Evolutionary conservation across 2,797 vertebrate genomes (phyloP).

Genomic region (Chelmon rostratus): DNA sequence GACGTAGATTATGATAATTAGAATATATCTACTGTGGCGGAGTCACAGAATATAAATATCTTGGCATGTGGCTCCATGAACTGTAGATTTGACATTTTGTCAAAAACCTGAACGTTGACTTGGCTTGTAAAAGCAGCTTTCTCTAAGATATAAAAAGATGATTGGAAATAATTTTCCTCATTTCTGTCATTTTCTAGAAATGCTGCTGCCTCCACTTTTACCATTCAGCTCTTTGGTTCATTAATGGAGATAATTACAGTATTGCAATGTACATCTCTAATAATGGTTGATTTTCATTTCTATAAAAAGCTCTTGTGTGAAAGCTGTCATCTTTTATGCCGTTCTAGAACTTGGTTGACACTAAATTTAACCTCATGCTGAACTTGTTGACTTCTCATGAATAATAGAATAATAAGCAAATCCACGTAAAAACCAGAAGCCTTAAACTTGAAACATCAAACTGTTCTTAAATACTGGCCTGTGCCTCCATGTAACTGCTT

Average conservation of each 20-base stretch:
- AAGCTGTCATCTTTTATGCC: slow-evolving; percentile 2
- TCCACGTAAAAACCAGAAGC: neutral
- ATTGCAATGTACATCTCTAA: neutral
- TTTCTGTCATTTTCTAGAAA: slow-evolving; percentile 15
- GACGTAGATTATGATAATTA: neutral
- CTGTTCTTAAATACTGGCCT: neutral
- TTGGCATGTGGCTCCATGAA: neutral
- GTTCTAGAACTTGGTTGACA: neutral
- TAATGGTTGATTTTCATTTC: slow-evolving; percentile 18
- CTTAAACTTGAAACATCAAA: neutral
- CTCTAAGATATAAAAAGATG: neutral
- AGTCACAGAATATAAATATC: neutral
- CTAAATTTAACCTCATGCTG: neutral
- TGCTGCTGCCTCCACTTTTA: slow-evolving; percentile 24
- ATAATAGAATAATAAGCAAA: neutral
- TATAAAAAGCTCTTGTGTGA: neutral
- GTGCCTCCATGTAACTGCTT: neutral
- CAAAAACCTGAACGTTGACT: neutral
- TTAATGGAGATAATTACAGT: slow-evolving; percentile 35
- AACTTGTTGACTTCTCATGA: neutral
- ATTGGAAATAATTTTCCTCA: slow-evolving; percentile 7
- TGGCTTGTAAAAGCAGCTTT: neutral
- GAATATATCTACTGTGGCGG: neutral
- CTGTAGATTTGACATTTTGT: neutral
- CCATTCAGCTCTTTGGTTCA: slow-evolving; percentile 29